phyloP scores from a whole-genome alignment of 1,140 invertebrate genomes.

The Aphelenchoides besseyi region DNA sequence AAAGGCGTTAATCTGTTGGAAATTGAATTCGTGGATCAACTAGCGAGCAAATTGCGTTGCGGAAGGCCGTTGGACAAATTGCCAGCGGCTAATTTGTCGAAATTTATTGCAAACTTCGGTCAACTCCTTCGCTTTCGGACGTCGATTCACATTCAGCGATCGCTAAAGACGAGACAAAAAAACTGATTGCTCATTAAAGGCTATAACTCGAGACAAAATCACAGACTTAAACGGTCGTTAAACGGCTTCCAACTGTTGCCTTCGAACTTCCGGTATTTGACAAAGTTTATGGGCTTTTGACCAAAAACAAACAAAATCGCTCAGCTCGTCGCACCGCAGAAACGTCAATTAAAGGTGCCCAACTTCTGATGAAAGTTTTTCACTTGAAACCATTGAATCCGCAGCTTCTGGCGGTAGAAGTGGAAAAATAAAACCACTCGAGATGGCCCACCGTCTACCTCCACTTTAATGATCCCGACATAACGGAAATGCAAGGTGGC shows the following conservation, averaged over 20 bases:
- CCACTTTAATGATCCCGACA: not conserved
- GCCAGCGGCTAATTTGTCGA: not conserved
- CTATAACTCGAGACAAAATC: not conserved
- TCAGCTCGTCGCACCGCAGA: not conserved
- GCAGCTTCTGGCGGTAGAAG: not conserved
- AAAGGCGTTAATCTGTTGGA: not conserved
- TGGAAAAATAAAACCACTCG: not conserved
- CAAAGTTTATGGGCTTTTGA: not conserved
- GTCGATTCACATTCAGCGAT: not conserved
- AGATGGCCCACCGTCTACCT: not conserved
- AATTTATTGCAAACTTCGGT: not conserved
- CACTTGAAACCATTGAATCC: not conserved
- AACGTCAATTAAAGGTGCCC: not conserved
- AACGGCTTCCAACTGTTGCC: not conserved
- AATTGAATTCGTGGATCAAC: constrained; percentile 1
- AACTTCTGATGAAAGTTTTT: not conserved
- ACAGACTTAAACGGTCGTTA: not conserved
- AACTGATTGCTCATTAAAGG: not conserved
- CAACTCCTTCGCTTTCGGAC: not conserved
- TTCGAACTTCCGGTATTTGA: not conserved
- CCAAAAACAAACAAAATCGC: not conserved
- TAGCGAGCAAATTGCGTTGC: not conserved
- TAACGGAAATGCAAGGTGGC: not conserved
- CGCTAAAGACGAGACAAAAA: not conserved
- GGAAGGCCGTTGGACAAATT: not conserved